Evolutionary conservation across 2,797 vertebrate species (phyloP).

Genomic region (Sebastes minor): DNA sequence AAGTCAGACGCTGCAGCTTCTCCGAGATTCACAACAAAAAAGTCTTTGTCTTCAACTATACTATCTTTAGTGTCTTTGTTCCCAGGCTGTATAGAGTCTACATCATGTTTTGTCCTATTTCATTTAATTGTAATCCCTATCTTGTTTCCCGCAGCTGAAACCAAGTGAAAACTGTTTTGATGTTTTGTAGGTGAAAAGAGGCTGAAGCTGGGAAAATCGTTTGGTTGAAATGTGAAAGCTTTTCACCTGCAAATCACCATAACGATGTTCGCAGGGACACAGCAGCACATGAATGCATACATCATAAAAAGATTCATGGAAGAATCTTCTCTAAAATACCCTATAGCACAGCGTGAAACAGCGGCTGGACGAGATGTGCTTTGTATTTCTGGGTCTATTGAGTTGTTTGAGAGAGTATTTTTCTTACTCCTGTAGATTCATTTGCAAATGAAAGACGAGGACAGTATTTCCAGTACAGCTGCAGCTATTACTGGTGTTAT

Average conservation of each 20-base stretch:
- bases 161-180: neutral
- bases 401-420: neutral
- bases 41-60: neutral
- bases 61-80: neutral
- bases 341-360: neutral
- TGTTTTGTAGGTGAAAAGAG: slow-evolving; percentile 6
- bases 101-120: slow-evolving; percentile 12
- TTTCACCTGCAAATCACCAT: slow-evolving; percentile 19
- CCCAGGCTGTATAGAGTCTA: neutral
- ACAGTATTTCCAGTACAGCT: neutral
- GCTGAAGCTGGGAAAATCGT: neutral
- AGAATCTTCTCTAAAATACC: neutral
- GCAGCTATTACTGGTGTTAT: neutral
- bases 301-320: neutral
- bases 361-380: neutral
- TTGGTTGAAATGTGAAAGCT: neutral
- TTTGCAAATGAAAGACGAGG: neutral
- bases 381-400: neutral
- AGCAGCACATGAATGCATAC: neutral
- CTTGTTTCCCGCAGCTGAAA: neutral
- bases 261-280: neutral
- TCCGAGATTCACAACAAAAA: slow-evolving; percentile 1
- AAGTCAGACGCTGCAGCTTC: slow-evolving; percentile 11
- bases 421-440: slow-evolving; percentile 8
- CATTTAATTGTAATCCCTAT: neutral